Evolutionary conservation across 2,888 invertebrate genomes (phyloP).

Genomic region (Muscina levida): DNA sequence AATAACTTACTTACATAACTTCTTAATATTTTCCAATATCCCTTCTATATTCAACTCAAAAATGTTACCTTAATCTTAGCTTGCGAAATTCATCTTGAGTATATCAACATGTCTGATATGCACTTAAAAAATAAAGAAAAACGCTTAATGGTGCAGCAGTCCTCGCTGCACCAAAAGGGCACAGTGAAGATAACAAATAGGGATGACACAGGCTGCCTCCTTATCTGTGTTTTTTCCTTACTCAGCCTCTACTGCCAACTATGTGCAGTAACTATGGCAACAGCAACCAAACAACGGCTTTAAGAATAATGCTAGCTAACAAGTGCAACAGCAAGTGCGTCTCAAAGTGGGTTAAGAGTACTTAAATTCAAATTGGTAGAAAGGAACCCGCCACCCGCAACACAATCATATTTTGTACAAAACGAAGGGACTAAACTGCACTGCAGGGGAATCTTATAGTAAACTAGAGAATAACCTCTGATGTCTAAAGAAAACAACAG

Average conservation of each 20-base stretch:
- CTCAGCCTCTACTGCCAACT: background rate
- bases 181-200: background rate
- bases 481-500: background rate
- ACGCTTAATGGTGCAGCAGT: slow-evolving; percentile 12
- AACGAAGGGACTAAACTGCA: background rate
- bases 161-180: background rate
- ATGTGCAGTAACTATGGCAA: background rate
- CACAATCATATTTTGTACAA: background rate
- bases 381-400: background rate
- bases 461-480: background rate
- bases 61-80: background rate
- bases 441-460: background rate
- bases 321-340: slow-evolving; percentile 41
- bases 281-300: slow-evolving; percentile 17
- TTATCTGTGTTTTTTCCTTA: no score
- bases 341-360: slow-evolving; percentile 63
- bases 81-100: slow-evolving; percentile 7
- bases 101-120: slow-evolving; percentile 34
- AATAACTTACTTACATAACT: no score
- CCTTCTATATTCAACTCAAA: no score
- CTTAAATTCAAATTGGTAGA: slow-evolving; percentile 60
- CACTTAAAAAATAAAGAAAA: slow-evolving; percentile 38
- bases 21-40: background rate
- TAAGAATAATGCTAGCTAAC: slow-evolving; percentile 39
- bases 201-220: background rate